phyloP scores from a whole-genome alignment of 2,113 vertebrate genomes.

The Noturus placidus region DNA sequence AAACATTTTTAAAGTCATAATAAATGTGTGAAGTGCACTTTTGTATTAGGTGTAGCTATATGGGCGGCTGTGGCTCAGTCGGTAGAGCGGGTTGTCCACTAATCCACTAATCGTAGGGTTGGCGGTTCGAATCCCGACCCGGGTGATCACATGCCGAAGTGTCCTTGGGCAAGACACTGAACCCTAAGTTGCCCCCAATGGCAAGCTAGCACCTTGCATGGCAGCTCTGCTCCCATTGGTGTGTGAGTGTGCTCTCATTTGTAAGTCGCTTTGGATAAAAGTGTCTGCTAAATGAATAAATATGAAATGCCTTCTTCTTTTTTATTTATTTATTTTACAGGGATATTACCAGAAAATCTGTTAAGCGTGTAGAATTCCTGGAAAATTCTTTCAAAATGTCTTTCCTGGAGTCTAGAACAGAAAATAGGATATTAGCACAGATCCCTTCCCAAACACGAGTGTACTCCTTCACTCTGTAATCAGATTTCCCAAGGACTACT shows the following conservation, averaged over 20 bases:
- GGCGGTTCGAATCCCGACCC: too few species aligned
- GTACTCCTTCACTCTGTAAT: conserved; percentile 39
- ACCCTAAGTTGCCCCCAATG: too few species aligned
- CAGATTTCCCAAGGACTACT: conserved; percentile 47
- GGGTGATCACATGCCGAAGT: too few species aligned
- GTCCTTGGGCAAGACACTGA: too few species aligned
- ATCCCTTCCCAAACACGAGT: conserved; percentile 23
- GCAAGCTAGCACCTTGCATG: too few species aligned
- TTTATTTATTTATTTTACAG: neutral
- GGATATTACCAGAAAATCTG: neutral
- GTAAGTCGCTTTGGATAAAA: too few species aligned
- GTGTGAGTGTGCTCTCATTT: too few species aligned
- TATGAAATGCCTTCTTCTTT: neutral
- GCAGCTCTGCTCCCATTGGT: too few species aligned
- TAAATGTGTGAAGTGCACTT: neutral
- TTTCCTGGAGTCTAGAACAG: neutral
- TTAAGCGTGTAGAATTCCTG: neutral
- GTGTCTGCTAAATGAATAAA: too few species aligned
- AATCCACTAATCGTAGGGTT: too few species aligned
- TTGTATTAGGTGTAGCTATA: neutral
- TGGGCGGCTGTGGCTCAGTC: too few species aligned
- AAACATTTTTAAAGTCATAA: neutral
- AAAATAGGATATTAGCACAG: conserved; percentile 5
- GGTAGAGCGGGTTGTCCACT: too few species aligned
- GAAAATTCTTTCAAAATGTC: neutral